Conservation (phyloP, 2,888 invertebrate genomes). For the Polyommatus icarus region DNA sequence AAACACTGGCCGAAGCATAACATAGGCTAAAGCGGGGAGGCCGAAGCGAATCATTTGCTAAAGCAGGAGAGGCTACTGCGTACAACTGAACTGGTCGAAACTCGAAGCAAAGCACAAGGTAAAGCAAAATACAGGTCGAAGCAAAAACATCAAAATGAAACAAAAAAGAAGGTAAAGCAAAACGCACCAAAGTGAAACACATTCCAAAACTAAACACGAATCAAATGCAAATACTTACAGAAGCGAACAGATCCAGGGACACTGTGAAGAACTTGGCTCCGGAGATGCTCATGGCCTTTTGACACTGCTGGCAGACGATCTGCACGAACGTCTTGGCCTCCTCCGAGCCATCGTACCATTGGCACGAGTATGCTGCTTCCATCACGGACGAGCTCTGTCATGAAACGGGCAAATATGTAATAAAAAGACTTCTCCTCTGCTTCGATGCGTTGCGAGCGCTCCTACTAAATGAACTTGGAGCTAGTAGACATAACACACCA, state of each 20-base stretch:
- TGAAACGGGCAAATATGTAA: neutral
- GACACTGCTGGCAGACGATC: constrained; percentile 94
- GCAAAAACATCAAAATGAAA: no score
- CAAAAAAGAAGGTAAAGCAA: no score
- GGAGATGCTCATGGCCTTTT: constrained; percentile 93
- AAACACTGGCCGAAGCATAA: neutral
- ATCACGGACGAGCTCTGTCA: constrained; percentile 92
- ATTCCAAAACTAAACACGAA: neutral
- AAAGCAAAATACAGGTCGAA: no score
- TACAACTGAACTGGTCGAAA: no score
- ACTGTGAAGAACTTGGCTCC: constrained; percentile 95
- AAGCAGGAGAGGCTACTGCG: no score
- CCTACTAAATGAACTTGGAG: no score
- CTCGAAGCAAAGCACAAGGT: no score
- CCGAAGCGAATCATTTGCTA: neutral
- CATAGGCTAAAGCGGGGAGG: no score
- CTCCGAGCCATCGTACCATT: constrained; percentile 94
- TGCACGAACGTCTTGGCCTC: constrained; percentile 95
- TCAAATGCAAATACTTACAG: constrained; percentile 79
- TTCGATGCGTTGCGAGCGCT: no score
- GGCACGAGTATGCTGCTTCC: constrained; percentile 95
- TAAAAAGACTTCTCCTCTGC: no score
- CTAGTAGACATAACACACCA: no score
- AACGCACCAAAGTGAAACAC: no score
- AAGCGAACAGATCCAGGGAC: constrained; percentile 92